These are phyloP conservation scores for Percopsis transmontana DNA, from an alignment of 2,113 vertebrate genomes.

Conservation along the genomic window DNA sequence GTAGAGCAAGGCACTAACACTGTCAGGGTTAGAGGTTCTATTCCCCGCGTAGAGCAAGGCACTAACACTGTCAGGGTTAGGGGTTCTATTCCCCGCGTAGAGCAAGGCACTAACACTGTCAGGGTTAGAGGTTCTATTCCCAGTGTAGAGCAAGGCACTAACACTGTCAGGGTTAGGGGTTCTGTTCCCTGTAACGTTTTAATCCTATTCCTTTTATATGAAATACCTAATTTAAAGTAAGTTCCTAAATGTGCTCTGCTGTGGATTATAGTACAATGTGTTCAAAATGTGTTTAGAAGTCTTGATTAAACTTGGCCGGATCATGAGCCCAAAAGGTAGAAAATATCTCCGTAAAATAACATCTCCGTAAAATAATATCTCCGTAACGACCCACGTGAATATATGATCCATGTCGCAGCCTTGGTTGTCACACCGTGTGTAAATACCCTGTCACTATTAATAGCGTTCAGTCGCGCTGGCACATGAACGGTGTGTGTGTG, in stretches of 20 bases:
- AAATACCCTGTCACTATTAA: conserved; percentile 15
- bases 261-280: neutral
- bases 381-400: conserved; percentile 7
- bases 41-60: no score
- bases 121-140: neutral
- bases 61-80: no score
- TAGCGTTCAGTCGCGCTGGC: fast-evolving
- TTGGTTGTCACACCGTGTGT: neutral
- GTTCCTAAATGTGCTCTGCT: no score
- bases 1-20: no score
- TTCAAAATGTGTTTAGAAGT: no score
- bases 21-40: no score
- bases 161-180: neutral
- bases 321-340: neutral
- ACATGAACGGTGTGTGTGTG: neutral
- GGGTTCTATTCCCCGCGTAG: no score
- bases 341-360: neutral
- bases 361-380: neutral
- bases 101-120: neutral
- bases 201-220: no score
- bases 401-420: neutral
- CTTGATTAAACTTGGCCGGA: conserved; percentile 11
- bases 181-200: conserved; percentile 25
- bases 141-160: neutral
- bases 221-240: no score